Evolutionary conservation across 2,113 vertebrate species (phyloP).

Genomic region (Drymodes brunneopygia): DNA sequence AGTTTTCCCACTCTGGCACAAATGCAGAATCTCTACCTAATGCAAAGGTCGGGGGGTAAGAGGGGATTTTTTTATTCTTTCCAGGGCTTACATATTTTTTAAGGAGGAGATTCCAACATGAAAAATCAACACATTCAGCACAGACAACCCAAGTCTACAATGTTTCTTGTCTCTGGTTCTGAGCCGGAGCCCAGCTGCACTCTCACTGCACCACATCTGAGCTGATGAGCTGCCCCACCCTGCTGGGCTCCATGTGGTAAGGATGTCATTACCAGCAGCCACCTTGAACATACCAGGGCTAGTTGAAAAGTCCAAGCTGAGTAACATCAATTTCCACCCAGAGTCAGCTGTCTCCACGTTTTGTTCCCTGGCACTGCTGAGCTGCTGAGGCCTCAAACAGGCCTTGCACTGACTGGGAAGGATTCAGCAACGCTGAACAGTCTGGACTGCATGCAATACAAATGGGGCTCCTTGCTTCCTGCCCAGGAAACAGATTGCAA

Average conservation of each 20-base stretch:
- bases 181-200: not conserved
- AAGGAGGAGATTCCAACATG: not conserved
- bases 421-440: not conserved
- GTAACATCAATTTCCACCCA: not conserved
- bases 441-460: not conserved
- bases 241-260: not conserved
- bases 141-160: not conserved
- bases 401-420: not conserved
- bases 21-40: not conserved
- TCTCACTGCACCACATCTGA: not conserved
- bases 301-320: not conserved
- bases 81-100: not conserved
- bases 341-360: not conserved
- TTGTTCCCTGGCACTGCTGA: not conserved
- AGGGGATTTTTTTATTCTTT: not conserved
- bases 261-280: not conserved
- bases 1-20: not conserved
- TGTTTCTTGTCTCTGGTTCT: not conserved
- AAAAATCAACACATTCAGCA: not conserved
- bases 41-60: not conserved
- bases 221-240: not conserved
- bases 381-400: not conserved
- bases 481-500: constrained; percentile 23
- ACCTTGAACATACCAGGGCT: not conserved
- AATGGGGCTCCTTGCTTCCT: not conserved